A percentile compares a stretch with the other conserved stretches of the same genome.
Conservation (phyloP, 2,888 invertebrate species). For the Vesta saturnalis region DNA sequence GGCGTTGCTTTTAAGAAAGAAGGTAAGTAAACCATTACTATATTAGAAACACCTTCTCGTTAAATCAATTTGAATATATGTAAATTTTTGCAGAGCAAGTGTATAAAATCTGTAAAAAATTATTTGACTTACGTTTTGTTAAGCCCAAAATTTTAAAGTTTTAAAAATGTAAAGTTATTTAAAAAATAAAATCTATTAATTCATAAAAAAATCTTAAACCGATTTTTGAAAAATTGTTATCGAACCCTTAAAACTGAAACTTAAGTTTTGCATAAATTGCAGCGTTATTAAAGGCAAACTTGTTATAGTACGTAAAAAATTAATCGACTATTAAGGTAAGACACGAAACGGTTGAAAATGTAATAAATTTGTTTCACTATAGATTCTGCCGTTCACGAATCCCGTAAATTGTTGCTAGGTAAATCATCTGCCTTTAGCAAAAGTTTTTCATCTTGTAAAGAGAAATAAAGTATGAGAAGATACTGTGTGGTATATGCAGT, state of each 20-base stretch:
- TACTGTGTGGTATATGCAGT: background rate
- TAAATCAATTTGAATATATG: slow-evolving; percentile 1
- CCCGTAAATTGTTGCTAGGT: slow-evolving; percentile 21
- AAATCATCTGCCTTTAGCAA: slow-evolving; percentile 29
- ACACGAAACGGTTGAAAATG: slow-evolving; percentile 9
- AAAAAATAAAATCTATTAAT: no score
- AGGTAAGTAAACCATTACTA: slow-evolving; percentile 8
- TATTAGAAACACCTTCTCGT: background rate
- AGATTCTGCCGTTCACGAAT: slow-evolving; percentile 24
- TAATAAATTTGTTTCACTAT: slow-evolving; percentile 22
- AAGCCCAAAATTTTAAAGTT: background rate
- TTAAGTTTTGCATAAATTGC: background rate
- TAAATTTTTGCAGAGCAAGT: no score
- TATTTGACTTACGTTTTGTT: no score
- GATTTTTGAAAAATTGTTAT: no score
- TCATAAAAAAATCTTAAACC: no score
- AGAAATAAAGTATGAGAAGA: slow-evolving; percentile 17
- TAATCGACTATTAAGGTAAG: slow-evolving; percentile 7
- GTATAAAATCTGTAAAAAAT: no score
- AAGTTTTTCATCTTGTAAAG: slow-evolving; percentile 19
- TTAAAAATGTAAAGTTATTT: no score
- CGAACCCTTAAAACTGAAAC: background rate
- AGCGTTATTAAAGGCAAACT: slow-evolving; percentile 1
- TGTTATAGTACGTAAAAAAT: background rate
- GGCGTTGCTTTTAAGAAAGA: background rate